Percentiles rank a stretch among this genome's conserved stretches.
Evolutionary conservation across 2,113 vertebrate species (phyloP).

Genomic region (Fregetta grallaria): DNA sequence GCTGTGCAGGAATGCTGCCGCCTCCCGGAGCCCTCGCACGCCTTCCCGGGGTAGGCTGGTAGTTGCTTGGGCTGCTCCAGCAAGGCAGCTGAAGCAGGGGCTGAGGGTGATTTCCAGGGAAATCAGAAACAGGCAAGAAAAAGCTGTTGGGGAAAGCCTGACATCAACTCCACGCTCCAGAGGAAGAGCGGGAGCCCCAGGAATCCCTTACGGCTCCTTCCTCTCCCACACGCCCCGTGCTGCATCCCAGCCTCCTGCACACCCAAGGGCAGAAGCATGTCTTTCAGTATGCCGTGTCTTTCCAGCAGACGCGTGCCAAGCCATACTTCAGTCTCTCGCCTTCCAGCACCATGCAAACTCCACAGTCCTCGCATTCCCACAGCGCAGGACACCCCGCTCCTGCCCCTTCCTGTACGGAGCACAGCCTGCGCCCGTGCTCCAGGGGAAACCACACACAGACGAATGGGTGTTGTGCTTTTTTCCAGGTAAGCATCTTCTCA

Average conservation of each 20-base stretch:
- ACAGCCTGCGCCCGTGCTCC: not conserved
- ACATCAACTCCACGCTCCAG: not conserved
- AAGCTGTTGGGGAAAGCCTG: not conserved
- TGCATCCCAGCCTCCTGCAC: not conserved
- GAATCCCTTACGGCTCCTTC: not conserved
- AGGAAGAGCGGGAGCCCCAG: not conserved
- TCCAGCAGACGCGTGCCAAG: conserved; percentile 49
- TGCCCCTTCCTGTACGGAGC: conserved; percentile 41
- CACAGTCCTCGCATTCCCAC: conserved; percentile 62
- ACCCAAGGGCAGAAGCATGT: conserved; percentile 1
- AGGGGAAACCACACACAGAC: not conserved
- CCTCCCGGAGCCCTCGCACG: rapidly evolving
- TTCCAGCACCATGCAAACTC: conserved; percentile 65
- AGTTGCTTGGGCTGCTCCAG: not conserved
- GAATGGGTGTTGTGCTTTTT: not conserved
- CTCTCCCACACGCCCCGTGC: not conserved
- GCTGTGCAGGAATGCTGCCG: not conserved
- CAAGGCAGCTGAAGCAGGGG: not conserved
- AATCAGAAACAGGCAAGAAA: not conserved
- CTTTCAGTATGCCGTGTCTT: conserved; percentile 47
- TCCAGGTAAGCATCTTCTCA: not conserved
- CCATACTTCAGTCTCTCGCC: conserved; percentile 62
- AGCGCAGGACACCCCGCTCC: conserved; percentile 6
- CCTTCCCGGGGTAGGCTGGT: not conserved
- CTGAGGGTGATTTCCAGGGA: not conserved